These are phyloP conservation scores for Diadema setosum DNA, from an alignment of 35 echinoderm and acorn worm genomes.

Conservation along the genomic window DNA sequence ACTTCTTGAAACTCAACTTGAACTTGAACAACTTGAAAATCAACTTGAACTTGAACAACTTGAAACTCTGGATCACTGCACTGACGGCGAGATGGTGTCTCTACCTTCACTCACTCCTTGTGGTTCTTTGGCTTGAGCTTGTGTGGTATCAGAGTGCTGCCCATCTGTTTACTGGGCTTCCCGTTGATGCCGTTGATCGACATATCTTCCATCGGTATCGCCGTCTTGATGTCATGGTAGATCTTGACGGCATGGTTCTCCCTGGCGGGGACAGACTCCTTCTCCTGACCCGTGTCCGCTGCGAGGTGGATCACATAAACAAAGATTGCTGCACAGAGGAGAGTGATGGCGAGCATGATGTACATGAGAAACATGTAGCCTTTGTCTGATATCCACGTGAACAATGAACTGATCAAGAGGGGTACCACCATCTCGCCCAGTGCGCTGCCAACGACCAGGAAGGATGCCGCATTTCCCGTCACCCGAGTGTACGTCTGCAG, in stretches of 20 bases:
- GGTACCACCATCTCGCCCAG: constrained; percentile 89
- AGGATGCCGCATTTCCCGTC: constrained; percentile 57
- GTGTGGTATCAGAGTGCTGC: constrained; percentile 1
- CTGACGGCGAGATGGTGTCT: no score
- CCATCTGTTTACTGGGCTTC: background rate
- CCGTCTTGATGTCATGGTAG: background rate
- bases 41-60: no score
- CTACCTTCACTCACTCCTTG: background rate
- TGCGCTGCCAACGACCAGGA: constrained; percentile 59
- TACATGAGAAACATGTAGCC: constrained; percentile 42
- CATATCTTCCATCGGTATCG: constrained; percentile 10
- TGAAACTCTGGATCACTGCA: no score
- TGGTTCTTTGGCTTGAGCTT: constrained; percentile 17
- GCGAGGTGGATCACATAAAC: background rate
- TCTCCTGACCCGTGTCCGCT: background rate
- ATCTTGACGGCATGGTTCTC: background rate
- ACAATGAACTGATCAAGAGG: constrained; percentile 24
- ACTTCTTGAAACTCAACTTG: no score
- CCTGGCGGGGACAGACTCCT: background rate
- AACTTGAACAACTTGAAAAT: no score
- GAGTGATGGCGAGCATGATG: background rate
- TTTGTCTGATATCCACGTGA: background rate
- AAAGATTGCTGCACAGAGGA: background rate
- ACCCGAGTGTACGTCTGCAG: constrained; percentile 64
- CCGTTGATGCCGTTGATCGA: background rate